Percentiles rank a stretch among this genome's conserved stretches.
phyloP scores from a whole-genome alignment of 2,113 vertebrate species.

The Patagioenas fasciata region DNA sequence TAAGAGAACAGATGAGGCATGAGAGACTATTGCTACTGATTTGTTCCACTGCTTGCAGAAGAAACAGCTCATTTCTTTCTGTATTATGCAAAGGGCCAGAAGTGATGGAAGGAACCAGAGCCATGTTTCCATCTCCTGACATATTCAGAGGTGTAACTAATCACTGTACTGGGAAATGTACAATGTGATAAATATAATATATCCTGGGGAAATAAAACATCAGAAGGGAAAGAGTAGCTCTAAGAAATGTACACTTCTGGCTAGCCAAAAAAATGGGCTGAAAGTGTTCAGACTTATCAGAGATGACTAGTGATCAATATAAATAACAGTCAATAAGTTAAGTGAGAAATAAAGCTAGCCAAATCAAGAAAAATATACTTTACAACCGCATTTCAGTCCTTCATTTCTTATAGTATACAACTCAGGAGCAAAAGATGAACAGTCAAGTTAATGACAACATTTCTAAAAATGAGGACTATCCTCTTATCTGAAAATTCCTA shows the following conservation, averaged over 20 bases:
- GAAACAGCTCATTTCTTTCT: conserved; percentile 52
- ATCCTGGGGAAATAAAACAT: not conserved
- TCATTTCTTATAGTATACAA: not conserved
- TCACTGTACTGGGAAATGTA: not conserved
- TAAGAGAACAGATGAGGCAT: conserved; percentile 47
- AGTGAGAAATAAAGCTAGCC: not conserved
- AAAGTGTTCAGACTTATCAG: not conserved
- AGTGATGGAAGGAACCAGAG: conserved; percentile 33
- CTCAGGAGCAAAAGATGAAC: not conserved
- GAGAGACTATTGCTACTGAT: conserved; percentile 51
- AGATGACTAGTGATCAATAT: not conserved
- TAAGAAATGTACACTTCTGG: not conserved
- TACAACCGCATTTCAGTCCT: not conserved
- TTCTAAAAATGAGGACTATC: not conserved
- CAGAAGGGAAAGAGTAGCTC: not conserved
- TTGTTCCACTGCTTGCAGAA: conserved; percentile 49
- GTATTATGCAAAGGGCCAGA: not conserved
- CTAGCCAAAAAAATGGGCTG: not conserved
- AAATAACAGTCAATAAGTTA: not conserved
- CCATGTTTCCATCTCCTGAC: conserved; percentile 26
- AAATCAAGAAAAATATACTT: not conserved
- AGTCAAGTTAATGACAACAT: not conserved
- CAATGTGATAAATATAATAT: not conserved
- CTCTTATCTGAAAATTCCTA: not conserved
- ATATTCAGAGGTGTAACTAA: conserved; percentile 29